phyloP scores from a whole-genome alignment of 2,888 invertebrate species.

The Temnothorax ravouxi region DNA sequence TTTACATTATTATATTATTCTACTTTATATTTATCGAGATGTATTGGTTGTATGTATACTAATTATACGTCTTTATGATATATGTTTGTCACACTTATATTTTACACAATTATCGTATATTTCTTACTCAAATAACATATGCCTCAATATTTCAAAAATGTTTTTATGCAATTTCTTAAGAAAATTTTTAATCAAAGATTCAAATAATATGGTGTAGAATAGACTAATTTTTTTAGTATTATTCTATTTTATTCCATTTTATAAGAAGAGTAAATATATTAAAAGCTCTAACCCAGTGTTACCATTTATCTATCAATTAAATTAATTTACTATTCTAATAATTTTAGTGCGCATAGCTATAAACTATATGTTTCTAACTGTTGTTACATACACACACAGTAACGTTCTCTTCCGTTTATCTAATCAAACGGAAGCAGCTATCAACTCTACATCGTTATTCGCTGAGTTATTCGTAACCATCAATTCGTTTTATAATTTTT shows the following conservation, averaged over 20 bases:
- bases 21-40: not conserved
- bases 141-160: not conserved
- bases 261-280: not conserved
- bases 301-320: not conserved
- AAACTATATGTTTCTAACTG: not conserved
- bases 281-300: not conserved
- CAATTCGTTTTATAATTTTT: not conserved
- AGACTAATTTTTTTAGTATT: not conserved
- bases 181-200: not conserved
- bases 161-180: too few relatives aligned
- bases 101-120: not conserved
- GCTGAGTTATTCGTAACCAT: not conserved
- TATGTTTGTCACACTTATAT: not conserved
- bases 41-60: not conserved
- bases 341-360: not conserved
- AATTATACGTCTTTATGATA: not conserved
- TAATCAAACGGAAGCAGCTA: not conserved
- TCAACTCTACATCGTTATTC: not conserved
- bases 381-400: too few relatives aligned
- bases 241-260: not conserved
- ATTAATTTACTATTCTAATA: not conserved
- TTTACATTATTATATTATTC: constrained; percentile 2
- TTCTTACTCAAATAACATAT: not conserved
- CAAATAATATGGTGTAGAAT: not conserved
- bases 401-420: not conserved